Conservation (phyloP, 2,888 invertebrate genomes). For the Gonocerus acuteangulatus region DNA sequence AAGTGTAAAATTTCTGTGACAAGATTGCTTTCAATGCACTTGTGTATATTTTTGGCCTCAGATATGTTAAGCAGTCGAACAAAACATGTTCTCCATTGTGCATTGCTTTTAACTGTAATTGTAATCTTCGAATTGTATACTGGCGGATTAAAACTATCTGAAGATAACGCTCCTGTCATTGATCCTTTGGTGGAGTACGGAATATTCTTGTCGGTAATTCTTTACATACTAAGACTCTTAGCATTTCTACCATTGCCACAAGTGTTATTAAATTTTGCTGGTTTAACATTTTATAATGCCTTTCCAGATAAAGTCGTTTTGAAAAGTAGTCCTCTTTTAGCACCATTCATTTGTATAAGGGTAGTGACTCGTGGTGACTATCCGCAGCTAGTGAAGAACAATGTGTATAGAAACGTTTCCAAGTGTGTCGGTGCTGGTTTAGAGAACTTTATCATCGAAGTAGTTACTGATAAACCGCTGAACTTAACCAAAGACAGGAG, state of each 20-base stretch:
- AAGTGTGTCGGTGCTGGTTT: constrained; percentile 81
- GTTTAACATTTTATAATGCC: constrained; percentile 82
- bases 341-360: constrained; percentile 89
- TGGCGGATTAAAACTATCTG: constrained; percentile 46
- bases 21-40: too few relatives aligned
- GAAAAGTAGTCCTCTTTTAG: constrained; percentile 82
- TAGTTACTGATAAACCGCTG: constrained; percentile 84
- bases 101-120: constrained; percentile 64
- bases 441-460: constrained; percentile 92
- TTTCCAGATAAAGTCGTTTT: constrained; percentile 85
- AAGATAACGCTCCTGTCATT: constrained; percentile 48
- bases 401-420: constrained; percentile 79
- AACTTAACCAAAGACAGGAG: constrained; percentile 69
- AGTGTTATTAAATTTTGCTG: constrained; percentile 79
- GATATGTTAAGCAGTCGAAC: constrained; percentile 55
- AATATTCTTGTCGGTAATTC: constrained; percentile 58
- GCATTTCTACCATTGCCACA: constrained; percentile 83
- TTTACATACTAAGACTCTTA: constrained; percentile 70
- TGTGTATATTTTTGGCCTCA: constrained; percentile 4
- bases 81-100: constrained; percentile 75
- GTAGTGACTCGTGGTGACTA: constrained; percentile 92
- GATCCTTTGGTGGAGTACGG: constrained; percentile 82
- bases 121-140: constrained; percentile 58
- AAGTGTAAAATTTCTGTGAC: too few relatives aligned
- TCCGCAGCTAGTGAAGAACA: constrained; percentile 78